Conservation (phyloP, 2,888 invertebrate species). For the Busseola fusca region DNA sequence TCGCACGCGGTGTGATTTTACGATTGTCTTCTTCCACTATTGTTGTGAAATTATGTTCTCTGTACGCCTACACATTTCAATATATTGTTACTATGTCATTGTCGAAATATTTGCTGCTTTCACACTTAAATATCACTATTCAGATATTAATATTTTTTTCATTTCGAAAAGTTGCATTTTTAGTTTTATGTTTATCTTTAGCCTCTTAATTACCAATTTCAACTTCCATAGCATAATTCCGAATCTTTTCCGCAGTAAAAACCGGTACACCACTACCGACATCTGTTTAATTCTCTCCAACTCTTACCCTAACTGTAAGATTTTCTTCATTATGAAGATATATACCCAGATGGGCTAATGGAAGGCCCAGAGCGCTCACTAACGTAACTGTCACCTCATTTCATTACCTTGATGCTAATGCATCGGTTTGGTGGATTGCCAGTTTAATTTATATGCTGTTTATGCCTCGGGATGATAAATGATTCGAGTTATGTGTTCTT, state of each 20-base stretch:
- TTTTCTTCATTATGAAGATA: slow-evolving; percentile 52
- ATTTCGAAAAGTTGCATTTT: neutral
- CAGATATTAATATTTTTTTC: too few relatives aligned
- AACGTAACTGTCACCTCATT: slow-evolving; percentile 68
- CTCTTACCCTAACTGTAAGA: slow-evolving; percentile 14
- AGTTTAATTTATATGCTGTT: slow-evolving; percentile 76
- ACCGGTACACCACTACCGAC: too few relatives aligned
- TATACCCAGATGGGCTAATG: slow-evolving; percentile 57
- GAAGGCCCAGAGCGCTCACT: slow-evolving; percentile 53
- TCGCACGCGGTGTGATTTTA: slow-evolving; percentile 79
- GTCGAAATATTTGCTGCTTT: neutral
- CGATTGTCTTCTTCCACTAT: slow-evolving; percentile 69
- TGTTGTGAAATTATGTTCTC: slow-evolving; percentile 55
- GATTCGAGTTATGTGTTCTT: slow-evolving; percentile 76
- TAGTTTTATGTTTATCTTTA: too few relatives aligned
- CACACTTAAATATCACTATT: neutral
- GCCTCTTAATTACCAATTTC: neutral
- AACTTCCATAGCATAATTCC: neutral
- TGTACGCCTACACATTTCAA: slow-evolving; percentile 36
- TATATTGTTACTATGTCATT: slow-evolving; percentile 18
- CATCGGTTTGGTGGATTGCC: slow-evolving; percentile 71
- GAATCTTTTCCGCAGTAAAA: too few relatives aligned
- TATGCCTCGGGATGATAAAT: slow-evolving; percentile 72
- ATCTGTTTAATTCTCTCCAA: neutral
- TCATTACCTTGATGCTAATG: slow-evolving; percentile 66